phyloP scores from a whole-genome alignment of 2,797 vertebrate genomes.

The Oreortyx pictus region DNA sequence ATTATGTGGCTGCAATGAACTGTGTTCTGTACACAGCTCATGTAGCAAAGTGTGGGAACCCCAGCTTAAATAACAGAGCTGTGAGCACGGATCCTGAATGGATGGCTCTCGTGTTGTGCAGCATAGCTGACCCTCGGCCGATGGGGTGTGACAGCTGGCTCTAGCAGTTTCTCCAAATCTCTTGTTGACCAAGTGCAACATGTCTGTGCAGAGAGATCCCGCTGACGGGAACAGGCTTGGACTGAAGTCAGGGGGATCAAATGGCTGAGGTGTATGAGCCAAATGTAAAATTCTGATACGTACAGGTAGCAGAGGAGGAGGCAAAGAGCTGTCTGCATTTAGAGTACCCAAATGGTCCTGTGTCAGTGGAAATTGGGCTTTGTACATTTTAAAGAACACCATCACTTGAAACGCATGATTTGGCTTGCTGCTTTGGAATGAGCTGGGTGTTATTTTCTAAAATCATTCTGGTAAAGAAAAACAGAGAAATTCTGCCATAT shows the following conservation, averaged over 20 bases:
- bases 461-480: conserved; percentile 28
- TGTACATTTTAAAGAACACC: neutral
- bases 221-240: neutral
- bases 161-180: neutral
- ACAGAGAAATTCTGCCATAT: neutral
- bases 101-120: neutral
- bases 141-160: conserved; percentile 35
- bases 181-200: neutral
- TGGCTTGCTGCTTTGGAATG: neutral
- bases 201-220: neutral
- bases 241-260: neutral
- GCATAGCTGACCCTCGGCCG: neutral
- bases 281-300: neutral
- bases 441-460: conserved; percentile 6
- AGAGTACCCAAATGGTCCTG: accelerated
- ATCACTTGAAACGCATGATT: neutral
- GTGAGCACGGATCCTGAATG: neutral
- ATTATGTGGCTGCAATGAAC: neutral
- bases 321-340: neutral
- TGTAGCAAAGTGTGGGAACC: neutral
- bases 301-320: neutral
- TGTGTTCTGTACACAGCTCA: conserved; percentile 13
- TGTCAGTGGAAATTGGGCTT: neutral
- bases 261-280: neutral
- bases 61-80: neutral